Conservation (phyloP, 2,888 invertebrate species). For the Apamea monoglypha region DNA sequence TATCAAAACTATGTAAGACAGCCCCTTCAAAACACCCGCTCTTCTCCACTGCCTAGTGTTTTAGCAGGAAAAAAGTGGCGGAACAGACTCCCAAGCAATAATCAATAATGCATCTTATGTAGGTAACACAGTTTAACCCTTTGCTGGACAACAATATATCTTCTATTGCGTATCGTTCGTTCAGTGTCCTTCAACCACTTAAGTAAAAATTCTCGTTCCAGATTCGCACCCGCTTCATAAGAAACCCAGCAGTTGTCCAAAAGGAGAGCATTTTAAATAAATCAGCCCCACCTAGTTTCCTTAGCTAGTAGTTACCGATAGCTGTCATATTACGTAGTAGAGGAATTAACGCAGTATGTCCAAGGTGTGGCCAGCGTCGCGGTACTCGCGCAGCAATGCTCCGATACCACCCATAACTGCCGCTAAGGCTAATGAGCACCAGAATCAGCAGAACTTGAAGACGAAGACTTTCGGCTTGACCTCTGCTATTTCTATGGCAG, state of each 20-base stretch:
- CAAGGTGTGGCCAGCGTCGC: constrained; percentile 90
- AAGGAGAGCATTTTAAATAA: constrained; percentile 74
- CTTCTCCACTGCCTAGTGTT: not conserved
- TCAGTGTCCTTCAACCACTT: too few species aligned
- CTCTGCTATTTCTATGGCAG: constrained; percentile 97
- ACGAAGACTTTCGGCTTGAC: constrained; percentile 97
- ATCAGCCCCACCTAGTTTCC: constrained; percentile 72
- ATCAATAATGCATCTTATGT: not conserved
- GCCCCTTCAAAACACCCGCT: not conserved
- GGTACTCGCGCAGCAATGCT: constrained; percentile 86
- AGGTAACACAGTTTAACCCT: not conserved
- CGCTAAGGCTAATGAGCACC: constrained; percentile 83
- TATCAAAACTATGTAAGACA: not conserved
- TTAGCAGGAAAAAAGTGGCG: not conserved
- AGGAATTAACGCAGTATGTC: constrained; percentile 50
- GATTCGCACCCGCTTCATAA: constrained; percentile 59
- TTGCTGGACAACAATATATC: too few species aligned
- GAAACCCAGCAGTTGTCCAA: constrained; percentile 71
- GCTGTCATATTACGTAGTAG: constrained; percentile 45
- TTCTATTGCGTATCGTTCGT: too few species aligned
- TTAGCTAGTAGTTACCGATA: constrained; percentile 63
- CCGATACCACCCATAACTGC: constrained; percentile 70
- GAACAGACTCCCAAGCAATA: not conserved
- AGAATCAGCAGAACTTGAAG: constrained; percentile 91
- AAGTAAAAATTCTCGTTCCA: constrained; percentile 67